Evolutionary conservation across 2,113 vertebrate genomes (phyloP).

Genomic region (Odocoileus hemionus): DNA sequence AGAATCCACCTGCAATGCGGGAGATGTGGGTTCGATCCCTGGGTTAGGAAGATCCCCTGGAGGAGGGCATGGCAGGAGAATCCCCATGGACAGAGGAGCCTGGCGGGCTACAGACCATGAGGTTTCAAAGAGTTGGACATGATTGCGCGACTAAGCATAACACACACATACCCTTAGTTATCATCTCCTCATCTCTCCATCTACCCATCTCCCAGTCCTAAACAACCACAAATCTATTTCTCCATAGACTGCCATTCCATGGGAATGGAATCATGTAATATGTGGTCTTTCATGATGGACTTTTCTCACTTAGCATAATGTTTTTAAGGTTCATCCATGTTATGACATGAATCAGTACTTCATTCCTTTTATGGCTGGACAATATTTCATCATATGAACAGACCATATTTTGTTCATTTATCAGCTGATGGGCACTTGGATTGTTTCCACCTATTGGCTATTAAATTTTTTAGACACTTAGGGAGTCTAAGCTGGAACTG

Average conservation of each 20-base stretch:
- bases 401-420: background rate
- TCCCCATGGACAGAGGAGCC: background rate
- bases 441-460: background rate
- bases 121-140: background rate
- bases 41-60: background rate
- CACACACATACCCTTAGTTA: background rate
- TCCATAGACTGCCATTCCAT: background rate
- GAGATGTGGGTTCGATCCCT: background rate
- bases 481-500: background rate
- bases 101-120: background rate
- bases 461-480: background rate
- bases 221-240: background rate
- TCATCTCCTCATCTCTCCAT: background rate
- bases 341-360: background rate
- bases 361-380: background rate
- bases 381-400: background rate
- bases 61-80: background rate
- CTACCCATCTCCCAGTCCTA: background rate
- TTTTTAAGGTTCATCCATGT: background rate
- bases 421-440: background rate
- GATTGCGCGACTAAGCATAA: background rate
- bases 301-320: background rate
- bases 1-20: background rate
- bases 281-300: background rate
- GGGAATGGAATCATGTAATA: background rate